Percentiles rank a stretch among this genome's conserved stretches.
phyloP scores from a whole-genome alignment of 2,888 invertebrate genomes.

The Dorcus hopei region DNA sequence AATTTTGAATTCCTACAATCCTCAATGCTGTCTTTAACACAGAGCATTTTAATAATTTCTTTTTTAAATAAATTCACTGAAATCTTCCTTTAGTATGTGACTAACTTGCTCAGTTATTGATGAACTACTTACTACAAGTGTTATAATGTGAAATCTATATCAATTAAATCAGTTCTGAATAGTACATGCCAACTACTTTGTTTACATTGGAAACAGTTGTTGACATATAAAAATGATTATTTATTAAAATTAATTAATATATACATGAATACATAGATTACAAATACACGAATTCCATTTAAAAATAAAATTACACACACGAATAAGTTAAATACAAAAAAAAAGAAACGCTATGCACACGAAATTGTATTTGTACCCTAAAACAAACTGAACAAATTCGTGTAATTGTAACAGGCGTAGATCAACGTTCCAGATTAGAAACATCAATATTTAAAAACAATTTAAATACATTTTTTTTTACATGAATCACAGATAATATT shows the following conservation, averaged over 20 bases:
- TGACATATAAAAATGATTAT: constrained; percentile 1
- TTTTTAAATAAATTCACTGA: no score
- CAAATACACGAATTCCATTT: neutral
- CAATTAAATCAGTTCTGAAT: no score
- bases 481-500: constrained; percentile 12
- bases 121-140: no score
- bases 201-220: neutral
- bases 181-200: no score
- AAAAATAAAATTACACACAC: neutral
- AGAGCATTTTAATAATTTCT: no score
- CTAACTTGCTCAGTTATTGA: no score
- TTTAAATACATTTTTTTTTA: neutral
- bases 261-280: neutral
- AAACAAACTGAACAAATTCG: neutral
- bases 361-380: neutral
- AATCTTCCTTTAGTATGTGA: no score
- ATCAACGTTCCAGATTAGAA: constrained; percentile 7
- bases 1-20: no score
- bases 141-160: no score
- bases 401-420: constrained; percentile 9
- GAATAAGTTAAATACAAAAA: neutral
- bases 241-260: neutral
- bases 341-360: constrained; percentile 7
- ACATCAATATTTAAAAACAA: constrained; percentile 6
- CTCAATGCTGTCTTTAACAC: no score